Evolutionary conservation across 2,888 invertebrate genomes (phyloP), one percentile per base, ranked within the genome.

Genomic region (Melanotus villosus): DNA sequence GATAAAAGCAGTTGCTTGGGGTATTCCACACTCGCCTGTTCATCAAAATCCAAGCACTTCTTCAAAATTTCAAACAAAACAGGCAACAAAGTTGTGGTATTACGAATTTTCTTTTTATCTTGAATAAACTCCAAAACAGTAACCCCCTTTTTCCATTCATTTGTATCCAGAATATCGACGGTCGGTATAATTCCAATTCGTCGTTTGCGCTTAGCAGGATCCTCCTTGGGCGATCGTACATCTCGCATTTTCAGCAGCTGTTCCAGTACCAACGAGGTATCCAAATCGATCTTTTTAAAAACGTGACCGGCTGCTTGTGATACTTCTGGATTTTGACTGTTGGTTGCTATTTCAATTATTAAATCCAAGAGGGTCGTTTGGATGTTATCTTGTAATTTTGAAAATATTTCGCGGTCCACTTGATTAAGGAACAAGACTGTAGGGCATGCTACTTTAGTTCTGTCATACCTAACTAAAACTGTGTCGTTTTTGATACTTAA

Each of bases 1-100:
- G 94, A 92, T 0, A 98, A 85, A 16, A 95, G 87, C 12, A 98
- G 85, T 80, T 98, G 97, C 82, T 96, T 96, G 0, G 93, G 90
- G 80, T 98, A 98, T 81, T 98, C 97, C 0, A 94, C 90, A 14
- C 91, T 89, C 0, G 90, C 89, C 78, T 95, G 94, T 73, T 94
- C 93, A 78, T 96, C 95, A 76, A 94, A 91, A 71, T 91, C 88
- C 38, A 96, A 84, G 74, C 95, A 95, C 84, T 90, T 90, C 78
- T 92, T 91, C 10, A 97, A 83, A 50, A 97, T 84, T 66, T 92
- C 91, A 80, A 97, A 97, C 0, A 97, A 84, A 1, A 90, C 80
- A 0, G 92, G 90, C n/a, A 96, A 87, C 45, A 97, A 86, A 0
- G 87, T 75, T 59, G 90, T 88, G 10, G 90, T 87, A 50, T 92